These are phyloP conservation scores for Eumerus sabulonum DNA, from an alignment of 2,888 invertebrate genomes.

Conservation along the genomic window DNA sequence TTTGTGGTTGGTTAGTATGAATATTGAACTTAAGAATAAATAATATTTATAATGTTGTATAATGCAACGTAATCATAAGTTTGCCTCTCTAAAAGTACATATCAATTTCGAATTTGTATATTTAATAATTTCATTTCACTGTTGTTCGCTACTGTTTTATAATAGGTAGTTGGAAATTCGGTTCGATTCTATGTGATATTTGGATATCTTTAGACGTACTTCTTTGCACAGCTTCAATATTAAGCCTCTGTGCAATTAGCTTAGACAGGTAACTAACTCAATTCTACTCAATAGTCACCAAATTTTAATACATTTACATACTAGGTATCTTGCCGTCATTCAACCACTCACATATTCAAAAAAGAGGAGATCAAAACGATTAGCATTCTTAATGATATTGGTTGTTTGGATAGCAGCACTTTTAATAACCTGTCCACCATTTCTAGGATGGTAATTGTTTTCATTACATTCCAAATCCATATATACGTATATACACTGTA, in stretches of 20 bases:
- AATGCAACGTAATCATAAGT: no score
- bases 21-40: no score
- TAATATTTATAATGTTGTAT: background rate
- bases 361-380: slow-evolving; percentile 89
- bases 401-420: slow-evolving; percentile 95
- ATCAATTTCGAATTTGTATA: background rate
- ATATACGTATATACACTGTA: background rate
- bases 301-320: no score
- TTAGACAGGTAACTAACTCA: slow-evolving; percentile 83
- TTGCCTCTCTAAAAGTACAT: no score
- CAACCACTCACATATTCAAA: slow-evolving; percentile 95
- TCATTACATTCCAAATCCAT: background rate
- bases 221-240: slow-evolving; percentile 95
- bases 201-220: slow-evolving; percentile 97
- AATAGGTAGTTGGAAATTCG: slow-evolving; percentile 91
- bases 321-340: slow-evolving; percentile 93
- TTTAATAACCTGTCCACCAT: slow-evolving; percentile 95
- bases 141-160: background rate
- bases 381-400: slow-evolving; percentile 93
- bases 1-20: slow-evolving; percentile 87
- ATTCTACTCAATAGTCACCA: no score
- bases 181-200: slow-evolving; percentile 91
- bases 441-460: slow-evolving; percentile 89
- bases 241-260: slow-evolving; percentile 96
- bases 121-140: background rate